Conservation (phyloP, 1,140 invertebrate species). For the Drosophila mojavensis region DNA sequence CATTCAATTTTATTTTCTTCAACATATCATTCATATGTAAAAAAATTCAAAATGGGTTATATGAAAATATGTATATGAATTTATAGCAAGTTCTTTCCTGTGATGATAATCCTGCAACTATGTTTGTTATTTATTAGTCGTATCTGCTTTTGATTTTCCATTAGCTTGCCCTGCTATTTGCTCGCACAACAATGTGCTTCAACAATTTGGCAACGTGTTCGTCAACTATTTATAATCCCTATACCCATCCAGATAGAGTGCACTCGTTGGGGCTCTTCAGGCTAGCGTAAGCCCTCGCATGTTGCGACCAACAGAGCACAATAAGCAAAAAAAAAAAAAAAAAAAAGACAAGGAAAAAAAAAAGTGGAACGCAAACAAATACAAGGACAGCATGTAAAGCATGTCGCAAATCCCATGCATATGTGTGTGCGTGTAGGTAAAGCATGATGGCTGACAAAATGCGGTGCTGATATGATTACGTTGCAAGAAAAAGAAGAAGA, state of each 20-base stretch:
- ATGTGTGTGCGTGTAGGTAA: slow-evolving; percentile 8
- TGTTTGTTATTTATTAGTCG: neutral
- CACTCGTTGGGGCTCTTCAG: slow-evolving; percentile 20
- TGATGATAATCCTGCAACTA: neutral
- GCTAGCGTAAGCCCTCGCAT: slow-evolving; percentile 19
- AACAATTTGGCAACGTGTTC: slow-evolving; percentile 12
- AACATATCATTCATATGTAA: too few species aligned
- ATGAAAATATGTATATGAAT: too few species aligned
- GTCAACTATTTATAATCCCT: slow-evolving; percentile 24
- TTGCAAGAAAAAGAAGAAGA: slow-evolving; percentile 39
- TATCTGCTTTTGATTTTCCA: neutral
- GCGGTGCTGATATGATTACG: slow-evolving; percentile 68
- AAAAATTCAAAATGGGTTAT: too few species aligned
- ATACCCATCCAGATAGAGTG: slow-evolving; percentile 8
- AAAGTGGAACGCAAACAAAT: slow-evolving; percentile 33
- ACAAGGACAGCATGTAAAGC: slow-evolving; percentile 27
- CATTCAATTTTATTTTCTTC: too few species aligned
- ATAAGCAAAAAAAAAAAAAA: neutral
- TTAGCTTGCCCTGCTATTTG: neutral
- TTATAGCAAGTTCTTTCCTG: too few species aligned
- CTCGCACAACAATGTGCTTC: slow-evolving; percentile 1
- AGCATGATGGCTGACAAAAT: slow-evolving; percentile 47
- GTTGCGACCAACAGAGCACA: slow-evolving; percentile 25
- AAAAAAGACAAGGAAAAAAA: too few species aligned
- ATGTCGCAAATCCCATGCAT: slow-evolving; percentile 14